Percentiles rank a stretch among this genome's conserved stretches.
Evolutionary conservation across 2,113 vertebrate species (phyloP).

Genomic region (Cyphotilapia sp.): DNA sequence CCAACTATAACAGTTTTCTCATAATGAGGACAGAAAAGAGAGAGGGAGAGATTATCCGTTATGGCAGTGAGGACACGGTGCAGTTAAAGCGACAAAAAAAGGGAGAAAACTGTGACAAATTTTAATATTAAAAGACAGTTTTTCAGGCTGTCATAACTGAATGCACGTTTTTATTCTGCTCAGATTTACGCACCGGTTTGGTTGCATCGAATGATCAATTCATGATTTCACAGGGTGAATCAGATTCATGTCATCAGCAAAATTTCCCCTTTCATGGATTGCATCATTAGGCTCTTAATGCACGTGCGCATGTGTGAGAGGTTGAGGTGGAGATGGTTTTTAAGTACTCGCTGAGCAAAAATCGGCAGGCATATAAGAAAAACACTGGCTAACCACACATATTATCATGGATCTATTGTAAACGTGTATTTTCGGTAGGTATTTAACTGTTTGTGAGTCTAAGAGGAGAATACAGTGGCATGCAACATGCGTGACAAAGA

Average conservation of each 20-base stretch:
- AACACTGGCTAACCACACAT: not conserved
- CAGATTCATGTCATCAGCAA: not conserved
- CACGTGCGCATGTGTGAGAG: not conserved
- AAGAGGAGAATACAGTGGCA: fast-evolving
- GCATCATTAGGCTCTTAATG: not conserved
- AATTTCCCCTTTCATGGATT: not conserved
- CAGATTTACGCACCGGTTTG: not conserved
- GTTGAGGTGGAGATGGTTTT: not conserved
- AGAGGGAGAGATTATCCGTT: slow-evolving; percentile 1
- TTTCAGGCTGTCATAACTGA: not conserved
- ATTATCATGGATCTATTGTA: not conserved
- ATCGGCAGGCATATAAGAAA: not conserved
- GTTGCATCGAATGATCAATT: not conserved
- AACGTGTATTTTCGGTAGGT: fast-evolving
- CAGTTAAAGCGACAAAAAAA: not conserved
- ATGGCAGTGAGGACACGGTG: not conserved
- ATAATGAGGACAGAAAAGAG: slow-evolving; percentile 52
- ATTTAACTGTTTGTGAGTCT: not conserved
- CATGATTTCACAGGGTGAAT: not conserved
- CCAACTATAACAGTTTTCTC: slow-evolving; percentile 65
- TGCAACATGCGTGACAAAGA: not conserved
- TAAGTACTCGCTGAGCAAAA: not conserved
- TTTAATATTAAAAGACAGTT: not conserved
- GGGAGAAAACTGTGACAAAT: not conserved
- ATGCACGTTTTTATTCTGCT: not conserved